Base-by-base conservation (phyloP, 2,113 vertebrate genomes). In the Oostethus manadensis region DNA sequence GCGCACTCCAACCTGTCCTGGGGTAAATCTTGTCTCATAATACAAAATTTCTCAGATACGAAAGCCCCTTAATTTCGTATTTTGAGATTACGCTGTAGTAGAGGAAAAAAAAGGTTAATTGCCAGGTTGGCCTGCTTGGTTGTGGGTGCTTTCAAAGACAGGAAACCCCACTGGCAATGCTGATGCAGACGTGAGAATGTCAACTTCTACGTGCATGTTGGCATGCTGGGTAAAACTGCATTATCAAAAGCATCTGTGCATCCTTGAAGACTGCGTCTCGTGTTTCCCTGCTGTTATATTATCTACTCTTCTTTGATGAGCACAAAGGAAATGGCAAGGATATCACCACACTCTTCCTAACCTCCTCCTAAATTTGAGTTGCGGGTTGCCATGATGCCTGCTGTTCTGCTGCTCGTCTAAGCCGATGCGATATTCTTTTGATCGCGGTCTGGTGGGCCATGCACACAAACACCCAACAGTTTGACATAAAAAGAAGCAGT, bases 331-430 rank as follows among this genome's bases (percentile, higher is more conserved):
- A 82, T 59, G 75, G 84, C 78, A 80, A 84, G 35, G 8, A 38
- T 10, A 38, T 38, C 82, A 78, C 69, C 56, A 75, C 77, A 78
- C 62, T 80, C 75, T 81, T 80, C 83, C 79, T 75, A 78, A 79
- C 75, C 79, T 68, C 58, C 79, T 78, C 71, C 74, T 71, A 85
- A 83, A 84, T 84, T 74, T 79, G 63, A 67, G 66, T 76, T 85
- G 85, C 82, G 80, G 76, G 74, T 73, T 16, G 64, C 84, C 86
- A 80, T 85, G 80, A 87, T 86, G 76, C 66, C 44, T 64, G 67
- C 66, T 68, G 74, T 76, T 75, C 72, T 53, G 69, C 44, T 73
- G 77, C 75, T 82, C 79, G 79, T 89, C 83, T 84, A 85, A 88
- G 81, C 78, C 73, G 81, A 84, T 82, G 73, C 83, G 69, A 66